These are phyloP conservation scores for Paracanthobrama guichenoti DNA, from an alignment of 2,113 vertebrate genomes.

Conservation along the genomic window DNA sequence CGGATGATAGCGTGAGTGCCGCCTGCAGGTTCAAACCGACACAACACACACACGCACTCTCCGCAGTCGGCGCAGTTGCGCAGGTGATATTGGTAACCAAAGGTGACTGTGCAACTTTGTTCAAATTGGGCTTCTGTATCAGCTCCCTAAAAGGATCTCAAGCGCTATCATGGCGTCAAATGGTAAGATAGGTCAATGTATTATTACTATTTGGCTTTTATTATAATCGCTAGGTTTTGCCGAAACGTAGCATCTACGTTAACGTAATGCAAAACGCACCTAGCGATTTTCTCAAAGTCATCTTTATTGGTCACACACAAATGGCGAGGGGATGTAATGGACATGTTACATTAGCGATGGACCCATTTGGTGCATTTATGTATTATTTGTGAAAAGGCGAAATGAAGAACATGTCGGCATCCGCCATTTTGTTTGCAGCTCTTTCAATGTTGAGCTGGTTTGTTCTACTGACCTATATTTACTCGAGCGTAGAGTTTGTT, in stretches of 20 bases:
- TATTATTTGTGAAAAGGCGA: not conserved
- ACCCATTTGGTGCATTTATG: not conserved
- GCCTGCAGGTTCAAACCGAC: not conserved
- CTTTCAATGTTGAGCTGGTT: not conserved
- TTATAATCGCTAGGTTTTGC: not conserved
- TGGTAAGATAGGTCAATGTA: conserved; percentile 57
- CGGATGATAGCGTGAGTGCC: not conserved
- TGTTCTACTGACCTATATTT: conserved; percentile 41
- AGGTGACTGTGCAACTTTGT: not conserved
- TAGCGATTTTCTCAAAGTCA: not conserved
- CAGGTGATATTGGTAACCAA: not conserved
- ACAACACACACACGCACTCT: not conserved
- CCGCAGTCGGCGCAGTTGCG: not conserved
- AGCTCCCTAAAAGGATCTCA: not conserved
- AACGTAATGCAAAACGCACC: not conserved
- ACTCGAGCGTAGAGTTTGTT: no score
- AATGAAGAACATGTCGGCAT: conserved; percentile 47
- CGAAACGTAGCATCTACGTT: not conserved
- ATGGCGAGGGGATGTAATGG: no score
- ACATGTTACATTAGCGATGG: not conserved
- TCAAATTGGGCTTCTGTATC: not conserved
- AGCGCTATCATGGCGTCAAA: conserved; percentile 63
- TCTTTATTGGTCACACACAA: not conserved
- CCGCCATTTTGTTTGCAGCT: conserved; percentile 52
- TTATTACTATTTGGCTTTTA: not conserved